Conservation (phyloP, 2,113 vertebrate species). For the Pteronura brasiliensis region DNA sequence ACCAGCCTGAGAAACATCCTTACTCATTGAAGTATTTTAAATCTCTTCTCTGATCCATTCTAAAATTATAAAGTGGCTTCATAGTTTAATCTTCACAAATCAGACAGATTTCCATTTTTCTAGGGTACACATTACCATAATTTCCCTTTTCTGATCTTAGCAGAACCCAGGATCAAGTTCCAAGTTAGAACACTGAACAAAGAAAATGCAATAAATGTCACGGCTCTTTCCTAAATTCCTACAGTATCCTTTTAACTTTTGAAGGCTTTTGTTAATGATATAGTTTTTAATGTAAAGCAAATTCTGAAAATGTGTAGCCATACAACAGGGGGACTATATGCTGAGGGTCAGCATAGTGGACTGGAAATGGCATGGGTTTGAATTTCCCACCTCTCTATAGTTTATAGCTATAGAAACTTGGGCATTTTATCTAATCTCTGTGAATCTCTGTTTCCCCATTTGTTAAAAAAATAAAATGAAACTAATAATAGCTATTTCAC, state of each 20-base stretch:
- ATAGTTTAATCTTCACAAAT: neutral
- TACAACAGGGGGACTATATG: neutral
- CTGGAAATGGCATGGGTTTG: neutral
- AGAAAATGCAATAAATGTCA: neutral
- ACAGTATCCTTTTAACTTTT: neutral
- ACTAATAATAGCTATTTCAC: neutral
- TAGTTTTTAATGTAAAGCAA: neutral
- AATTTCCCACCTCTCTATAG: neutral
- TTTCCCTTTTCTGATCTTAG: neutral
- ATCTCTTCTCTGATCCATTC: neutral
- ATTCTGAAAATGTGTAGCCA: neutral
- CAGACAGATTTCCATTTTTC: neutral
- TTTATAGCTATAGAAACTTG: neutral
- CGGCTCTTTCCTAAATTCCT: neutral
- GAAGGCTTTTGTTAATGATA: neutral
- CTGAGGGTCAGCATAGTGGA: neutral
- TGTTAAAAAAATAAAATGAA: neutral
- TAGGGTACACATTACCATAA: neutral
- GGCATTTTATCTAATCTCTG: neutral
- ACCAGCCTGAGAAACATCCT: neutral
- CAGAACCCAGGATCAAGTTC: neutral
- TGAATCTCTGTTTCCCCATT: neutral
- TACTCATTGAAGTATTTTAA: neutral
- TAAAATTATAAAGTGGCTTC: neutral
- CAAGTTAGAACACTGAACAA: neutral